Base-by-base conservation (phyloP, 2,888 invertebrate genomes). In the Drymonia ruficornis region DNA sequence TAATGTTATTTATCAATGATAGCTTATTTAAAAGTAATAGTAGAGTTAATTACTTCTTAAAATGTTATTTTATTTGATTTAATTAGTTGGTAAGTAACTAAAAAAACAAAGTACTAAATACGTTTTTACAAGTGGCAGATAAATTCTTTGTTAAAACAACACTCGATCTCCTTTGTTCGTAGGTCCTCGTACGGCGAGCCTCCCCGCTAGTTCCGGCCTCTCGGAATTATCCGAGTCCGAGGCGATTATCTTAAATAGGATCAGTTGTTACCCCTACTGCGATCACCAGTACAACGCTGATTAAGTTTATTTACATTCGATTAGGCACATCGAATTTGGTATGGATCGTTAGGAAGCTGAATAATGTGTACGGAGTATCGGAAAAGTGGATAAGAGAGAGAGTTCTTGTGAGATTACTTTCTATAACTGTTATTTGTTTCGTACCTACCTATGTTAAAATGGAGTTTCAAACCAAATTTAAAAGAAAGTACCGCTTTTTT, bases 211-310 rank as follows among this genome's bases (percentile, higher is more conserved):
- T 45, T 45, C 28, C 45, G 15, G 50, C 47, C 42, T 40, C 36
- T 16, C 54, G 53, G 50, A 53, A 60, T 58, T 59, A 63, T 71
- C 63, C 56, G 6, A 2, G 23, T 4, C 23, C n/a, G 45, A 58
- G 69, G 62, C 68, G 77, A 75, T 75, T 75, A 76, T 77, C 77
- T 70, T 60, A 65, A 67, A 76, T 74, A 67, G 64, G 70, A 76
- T 75, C 75, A 61, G 67, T 59, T 53, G 68, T 59, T 60, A 59
- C 65, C 59, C 46, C 59, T 63, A 61, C 64, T 63, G 64, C 61
- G 66, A 63, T 65, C 55, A 67, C n/a, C 45, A 28, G 45, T 15
- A 45, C 28, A 45, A 45, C 59, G 65, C 67, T 67, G 63, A 71
- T 74, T 69, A 66, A 69, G 63, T 70, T 63, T 44, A 56, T 57